Conservation (phyloP, 1,140 invertebrate genomes). For the Trichogramma pretiosum region DNA sequence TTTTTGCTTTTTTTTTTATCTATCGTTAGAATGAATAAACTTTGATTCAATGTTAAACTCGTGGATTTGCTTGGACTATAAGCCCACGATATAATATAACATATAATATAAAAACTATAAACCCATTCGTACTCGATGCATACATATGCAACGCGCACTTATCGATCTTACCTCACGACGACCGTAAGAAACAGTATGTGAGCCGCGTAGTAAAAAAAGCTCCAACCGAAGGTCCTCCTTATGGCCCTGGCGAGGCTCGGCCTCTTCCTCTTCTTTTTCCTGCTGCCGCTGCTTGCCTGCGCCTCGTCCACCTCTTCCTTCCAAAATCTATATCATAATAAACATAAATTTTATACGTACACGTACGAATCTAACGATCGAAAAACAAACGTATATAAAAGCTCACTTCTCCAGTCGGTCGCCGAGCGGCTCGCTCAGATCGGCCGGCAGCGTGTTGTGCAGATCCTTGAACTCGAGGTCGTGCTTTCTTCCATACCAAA, state of each 20-base stretch:
- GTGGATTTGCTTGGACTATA: too few relatives aligned
- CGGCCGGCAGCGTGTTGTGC: constrained; percentile 47
- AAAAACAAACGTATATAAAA: neutral
- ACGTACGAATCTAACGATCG: neutral
- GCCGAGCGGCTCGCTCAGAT: constrained; percentile 52
- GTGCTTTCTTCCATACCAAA: constrained; percentile 28
- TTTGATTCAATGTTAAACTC: too few relatives aligned
- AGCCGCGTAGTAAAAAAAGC: constrained; percentile 28
- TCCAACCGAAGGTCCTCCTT: constrained; percentile 34
- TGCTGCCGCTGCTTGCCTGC: too few relatives aligned
- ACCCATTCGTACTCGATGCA: neutral
- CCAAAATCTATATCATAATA: constrained; percentile 29
- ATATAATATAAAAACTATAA: too few relatives aligned
- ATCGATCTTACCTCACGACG: constrained; percentile 24
- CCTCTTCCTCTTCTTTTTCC: constrained; percentile 26
- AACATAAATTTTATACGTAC: neutral
- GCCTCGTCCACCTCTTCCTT: constrained; percentile 41
- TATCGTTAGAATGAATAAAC: too few relatives aligned
- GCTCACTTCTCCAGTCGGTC: constrained; percentile 53
- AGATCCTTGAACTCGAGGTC: constrained; percentile 34
- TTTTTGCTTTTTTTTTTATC: neutral
- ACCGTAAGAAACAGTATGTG: constrained; percentile 23
- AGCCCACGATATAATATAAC: too few relatives aligned
- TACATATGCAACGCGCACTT: neutral
- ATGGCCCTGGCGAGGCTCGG: constrained; percentile 38